Evolutionary conservation across 53 echinoderm and acorn worm genomes (phyloP), one percentile per base, ranked within the genome.

Genomic region (Mesocentrotus franciscanus): DNA sequence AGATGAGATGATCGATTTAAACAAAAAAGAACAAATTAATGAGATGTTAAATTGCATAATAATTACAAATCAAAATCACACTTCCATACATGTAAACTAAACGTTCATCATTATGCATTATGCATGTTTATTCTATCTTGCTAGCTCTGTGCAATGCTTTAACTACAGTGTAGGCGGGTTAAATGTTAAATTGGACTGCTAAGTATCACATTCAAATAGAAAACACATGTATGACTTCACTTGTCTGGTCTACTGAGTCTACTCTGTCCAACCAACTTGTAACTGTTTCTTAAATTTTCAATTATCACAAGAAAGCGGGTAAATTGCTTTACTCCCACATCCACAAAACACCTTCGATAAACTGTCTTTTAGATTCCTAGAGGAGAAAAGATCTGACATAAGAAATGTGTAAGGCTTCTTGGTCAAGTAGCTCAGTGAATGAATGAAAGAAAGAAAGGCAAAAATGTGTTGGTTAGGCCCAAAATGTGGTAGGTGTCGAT

Each of bases 221-320:
- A 16, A 6, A 81, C 33, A 81, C 81, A 81, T 81, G 18, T 81
- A 42, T 8, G 81, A 39, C 81, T 81, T 81, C 42, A 36, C 18
- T 81, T 81, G 42, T 42, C 20, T 81, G 42, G 81, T 74, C 74
- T 18, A 22, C 42, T 17, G 9, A 42, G 18, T 81, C 18, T 18
- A 22, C 42, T 17, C 22, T 81, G 18, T 81, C 18, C 36, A 39
- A 76, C 36, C 20, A 81, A 42, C 20, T 81, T 13, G 36, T 33
- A 42, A 81, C 81, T 81, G 20, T 42, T 42, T 81, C 22, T 39
- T 81, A 42, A 42, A 18, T 42, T 81, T 39, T 81, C 81, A 81
- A 81, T 81, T 81, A 81, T 81, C 42, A 15, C 36, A 81, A 81
- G 81, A 81, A 81, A 81, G 81, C 18, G 42, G 9, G 8, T 81